Evolutionary conservation across 1,140 invertebrate species (phyloP).

Genomic region (Orchestia grillus): DNA sequence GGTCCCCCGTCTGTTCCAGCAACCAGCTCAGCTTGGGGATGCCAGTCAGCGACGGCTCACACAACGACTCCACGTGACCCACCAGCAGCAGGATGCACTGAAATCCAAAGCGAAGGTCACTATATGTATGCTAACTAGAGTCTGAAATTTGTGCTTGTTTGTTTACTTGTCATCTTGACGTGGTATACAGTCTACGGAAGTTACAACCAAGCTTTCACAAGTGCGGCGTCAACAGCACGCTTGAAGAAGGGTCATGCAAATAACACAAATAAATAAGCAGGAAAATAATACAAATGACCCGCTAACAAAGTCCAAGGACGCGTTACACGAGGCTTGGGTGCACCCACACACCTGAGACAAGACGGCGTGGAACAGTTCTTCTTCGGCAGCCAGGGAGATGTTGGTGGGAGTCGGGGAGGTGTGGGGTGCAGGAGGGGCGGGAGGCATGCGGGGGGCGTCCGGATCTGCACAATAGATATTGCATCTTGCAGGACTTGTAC

Average conservation of each 20-base stretch:
- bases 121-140: no score
- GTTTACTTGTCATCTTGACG: no score
- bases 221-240: no score
- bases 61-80: constrained; percentile 93
- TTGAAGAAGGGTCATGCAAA: no score
- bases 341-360: constrained; percentile 61
- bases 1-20: constrained; percentile 95
- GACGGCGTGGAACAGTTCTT: constrained; percentile 67
- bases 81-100: constrained; percentile 81
- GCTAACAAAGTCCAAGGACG: no score
- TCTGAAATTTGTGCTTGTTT: no score
- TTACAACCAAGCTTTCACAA: no score
- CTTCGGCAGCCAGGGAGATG: constrained; percentile 63
- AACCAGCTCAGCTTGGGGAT: constrained; percentile 85
- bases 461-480: constrained; percentile 32
- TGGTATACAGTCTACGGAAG: no score
- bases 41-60: constrained; percentile 91
- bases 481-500: no score
- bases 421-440: not conserved
- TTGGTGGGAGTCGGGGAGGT: constrained; percentile 1
- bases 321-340: not conserved
- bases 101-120: constrained; percentile 69
- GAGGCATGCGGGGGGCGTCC: not conserved
- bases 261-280: no score
- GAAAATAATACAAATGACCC: no score